A percentile compares a stretch with the other conserved stretches of the same genome.
Evolutionary conservation across 2,797 vertebrate genomes (phyloP).

Genomic region (Bradypus variegatus): DNA sequence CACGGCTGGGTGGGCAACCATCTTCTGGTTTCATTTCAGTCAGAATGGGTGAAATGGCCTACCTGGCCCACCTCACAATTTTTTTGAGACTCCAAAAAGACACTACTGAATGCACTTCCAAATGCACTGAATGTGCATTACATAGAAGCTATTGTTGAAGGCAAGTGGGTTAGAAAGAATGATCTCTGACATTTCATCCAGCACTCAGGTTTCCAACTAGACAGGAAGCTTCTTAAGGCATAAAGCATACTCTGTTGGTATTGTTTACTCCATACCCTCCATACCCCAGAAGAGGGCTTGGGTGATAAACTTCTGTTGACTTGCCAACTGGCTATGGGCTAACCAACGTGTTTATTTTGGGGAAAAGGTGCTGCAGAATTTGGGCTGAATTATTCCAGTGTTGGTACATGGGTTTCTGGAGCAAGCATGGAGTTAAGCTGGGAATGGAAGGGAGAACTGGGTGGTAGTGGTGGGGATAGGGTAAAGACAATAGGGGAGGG

Average conservation of each 20-base stretch:
- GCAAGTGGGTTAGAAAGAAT: background rate
- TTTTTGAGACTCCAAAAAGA: background rate
- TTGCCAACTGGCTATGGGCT: background rate
- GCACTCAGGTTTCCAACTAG: background rate
- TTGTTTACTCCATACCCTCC: background rate
- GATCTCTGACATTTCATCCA: background rate
- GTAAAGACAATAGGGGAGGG: background rate
- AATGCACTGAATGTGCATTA: background rate
- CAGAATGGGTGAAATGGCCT: too few relatives aligned
- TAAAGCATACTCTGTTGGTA: background rate
- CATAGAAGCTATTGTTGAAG: background rate
- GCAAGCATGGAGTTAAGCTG: rapidly evolving
- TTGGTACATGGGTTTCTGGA: too few relatives aligned
- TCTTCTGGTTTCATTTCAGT: background rate
- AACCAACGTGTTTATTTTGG: background rate
- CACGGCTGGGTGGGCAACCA: too few relatives aligned
- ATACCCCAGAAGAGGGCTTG: rapidly evolving
- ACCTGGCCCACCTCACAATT: background rate
- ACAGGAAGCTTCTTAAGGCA: background rate
- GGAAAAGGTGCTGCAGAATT: background rate
- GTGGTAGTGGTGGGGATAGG: too few relatives aligned
- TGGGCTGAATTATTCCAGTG: background rate
- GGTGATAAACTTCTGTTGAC: too few relatives aligned
- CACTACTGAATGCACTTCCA: background rate
- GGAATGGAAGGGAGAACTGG: background rate